Percentiles rank a stretch among this genome's conserved stretches.
Conservation (phyloP, 1,140 invertebrate species). For the Meteorus sp. region DNA sequence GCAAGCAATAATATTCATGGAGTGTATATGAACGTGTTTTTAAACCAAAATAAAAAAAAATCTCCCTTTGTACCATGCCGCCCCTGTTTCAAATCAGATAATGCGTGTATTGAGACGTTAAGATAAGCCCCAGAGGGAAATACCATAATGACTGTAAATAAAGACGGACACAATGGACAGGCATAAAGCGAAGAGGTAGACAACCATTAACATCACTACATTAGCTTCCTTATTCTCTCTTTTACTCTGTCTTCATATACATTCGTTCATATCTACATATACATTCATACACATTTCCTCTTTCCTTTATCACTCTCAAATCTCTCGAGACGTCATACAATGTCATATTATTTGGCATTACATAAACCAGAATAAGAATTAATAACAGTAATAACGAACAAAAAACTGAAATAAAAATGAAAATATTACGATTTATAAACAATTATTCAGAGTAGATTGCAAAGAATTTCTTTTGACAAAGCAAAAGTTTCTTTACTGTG, state of each 20-base stretch:
- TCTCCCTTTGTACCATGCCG: slow-evolving; percentile 16
- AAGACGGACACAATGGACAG: slow-evolving; percentile 18
- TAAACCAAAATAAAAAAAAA: slow-evolving; percentile 14
- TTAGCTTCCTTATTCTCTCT: slow-evolving; percentile 13
- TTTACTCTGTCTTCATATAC: not conserved
- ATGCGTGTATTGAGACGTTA: slow-evolving; percentile 13
- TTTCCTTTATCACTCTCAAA: too few relatives aligned
- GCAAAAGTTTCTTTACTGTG: not conserved
- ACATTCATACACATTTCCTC: too few relatives aligned
- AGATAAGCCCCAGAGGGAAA: not conserved
- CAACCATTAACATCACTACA: slow-evolving; percentile 5
- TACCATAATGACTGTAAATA: slow-evolving; percentile 25
- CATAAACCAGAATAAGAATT: too few relatives aligned
- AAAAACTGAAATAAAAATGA: too few relatives aligned
- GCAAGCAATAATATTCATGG: too few relatives aligned
- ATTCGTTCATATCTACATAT: not conserved
- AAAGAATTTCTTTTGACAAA: too few relatives aligned
- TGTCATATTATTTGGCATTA: too few relatives aligned
- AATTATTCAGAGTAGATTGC: too few relatives aligned
- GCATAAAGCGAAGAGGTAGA: slow-evolving; percentile 15
- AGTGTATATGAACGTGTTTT: too few relatives aligned
- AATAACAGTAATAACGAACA: too few relatives aligned
- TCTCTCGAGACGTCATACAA: too few relatives aligned
- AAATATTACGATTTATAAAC: too few relatives aligned
- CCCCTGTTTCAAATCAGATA: slow-evolving; percentile 9